phyloP scores from a whole-genome alignment of 2,797 vertebrate genomes.

The Schizopygopsis pylzovi region DNA sequence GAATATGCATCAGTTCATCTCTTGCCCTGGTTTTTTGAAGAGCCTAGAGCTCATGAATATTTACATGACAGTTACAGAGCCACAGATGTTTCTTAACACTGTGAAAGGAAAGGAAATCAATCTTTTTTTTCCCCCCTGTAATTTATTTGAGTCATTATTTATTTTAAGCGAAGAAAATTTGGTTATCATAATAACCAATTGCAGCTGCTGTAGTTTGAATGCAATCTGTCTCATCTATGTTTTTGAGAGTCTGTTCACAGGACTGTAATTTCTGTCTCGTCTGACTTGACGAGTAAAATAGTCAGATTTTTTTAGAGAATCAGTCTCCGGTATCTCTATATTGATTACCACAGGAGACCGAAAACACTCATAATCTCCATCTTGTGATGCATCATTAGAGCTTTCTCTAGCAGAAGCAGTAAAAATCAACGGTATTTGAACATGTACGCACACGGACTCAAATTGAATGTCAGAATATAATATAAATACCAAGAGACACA shows the following conservation, averaged over 20 bases:
- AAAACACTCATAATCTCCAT: not conserved
- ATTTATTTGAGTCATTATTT: not conserved
- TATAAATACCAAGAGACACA: not conserved
- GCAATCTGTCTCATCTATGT: not conserved
- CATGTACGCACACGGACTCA: not conserved
- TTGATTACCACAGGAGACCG: slow-evolving; percentile 22
- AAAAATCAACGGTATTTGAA: not conserved
- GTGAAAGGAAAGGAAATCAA: slow-evolving; percentile 16
- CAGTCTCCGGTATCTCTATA: slow-evolving; percentile 18
- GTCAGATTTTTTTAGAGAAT: not conserved
- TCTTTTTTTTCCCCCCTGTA: not conserved
- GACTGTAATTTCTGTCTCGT: not conserved
- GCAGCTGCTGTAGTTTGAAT: not conserved
- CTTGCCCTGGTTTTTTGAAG: slow-evolving; percentile 76
- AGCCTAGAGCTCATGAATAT: slow-evolving; percentile 79
- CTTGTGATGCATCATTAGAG: slow-evolving; percentile 13
- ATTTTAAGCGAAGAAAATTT: not conserved
- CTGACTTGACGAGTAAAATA: not conserved
- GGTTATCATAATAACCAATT: slow-evolving; percentile 4
- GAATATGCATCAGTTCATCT: slow-evolving; percentile 78
- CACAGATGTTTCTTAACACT: slow-evolving; percentile 23
- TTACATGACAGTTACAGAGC: slow-evolving; percentile 67
- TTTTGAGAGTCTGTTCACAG: slow-evolving; percentile 10
- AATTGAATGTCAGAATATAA: not conserved
- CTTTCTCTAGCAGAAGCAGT: not conserved